Evolutionary conservation across 1,140 invertebrate species (phyloP).

Genomic region (Bombus huntii): DNA sequence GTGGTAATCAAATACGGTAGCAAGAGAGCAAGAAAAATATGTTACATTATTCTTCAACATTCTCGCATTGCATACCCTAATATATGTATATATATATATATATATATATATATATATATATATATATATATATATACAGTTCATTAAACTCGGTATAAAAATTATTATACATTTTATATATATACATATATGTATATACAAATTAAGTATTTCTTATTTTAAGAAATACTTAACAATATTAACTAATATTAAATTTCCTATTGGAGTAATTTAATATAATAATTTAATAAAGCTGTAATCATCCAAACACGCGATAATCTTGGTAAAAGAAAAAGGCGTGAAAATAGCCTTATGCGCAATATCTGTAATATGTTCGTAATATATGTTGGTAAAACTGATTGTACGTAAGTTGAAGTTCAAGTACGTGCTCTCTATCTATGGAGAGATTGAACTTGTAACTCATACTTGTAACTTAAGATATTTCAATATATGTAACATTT

Average conservation of each 20-base stretch:
- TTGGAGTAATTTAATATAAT: neutral
- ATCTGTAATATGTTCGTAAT: neutral
- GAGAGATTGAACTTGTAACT: slow-evolving; percentile 1
- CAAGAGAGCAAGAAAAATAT: neutral
- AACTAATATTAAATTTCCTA: neutral
- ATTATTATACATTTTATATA: neutral
- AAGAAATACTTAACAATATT: neutral
- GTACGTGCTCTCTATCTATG: slow-evolving; percentile 35
- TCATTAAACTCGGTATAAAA: neutral
- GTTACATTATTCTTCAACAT: neutral
- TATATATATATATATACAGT: neutral
- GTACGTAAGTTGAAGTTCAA: slow-evolving; percentile 66
- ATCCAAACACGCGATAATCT: too few relatives aligned
- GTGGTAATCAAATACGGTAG: neutral
- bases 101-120: neutral
- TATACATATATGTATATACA: too few relatives aligned
- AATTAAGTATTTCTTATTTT: too few relatives aligned
- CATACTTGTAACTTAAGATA: neutral
- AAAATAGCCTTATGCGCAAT: neutral
- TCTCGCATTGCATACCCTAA: neutral
- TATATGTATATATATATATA: neutral
- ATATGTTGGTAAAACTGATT: slow-evolving; percentile 48
- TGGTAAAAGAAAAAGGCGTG: neutral
- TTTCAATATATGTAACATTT: neutral
- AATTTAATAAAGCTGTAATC: neutral